Conservation (phyloP, 2,113 vertebrate species). For the Semnornis frantzii region DNA sequence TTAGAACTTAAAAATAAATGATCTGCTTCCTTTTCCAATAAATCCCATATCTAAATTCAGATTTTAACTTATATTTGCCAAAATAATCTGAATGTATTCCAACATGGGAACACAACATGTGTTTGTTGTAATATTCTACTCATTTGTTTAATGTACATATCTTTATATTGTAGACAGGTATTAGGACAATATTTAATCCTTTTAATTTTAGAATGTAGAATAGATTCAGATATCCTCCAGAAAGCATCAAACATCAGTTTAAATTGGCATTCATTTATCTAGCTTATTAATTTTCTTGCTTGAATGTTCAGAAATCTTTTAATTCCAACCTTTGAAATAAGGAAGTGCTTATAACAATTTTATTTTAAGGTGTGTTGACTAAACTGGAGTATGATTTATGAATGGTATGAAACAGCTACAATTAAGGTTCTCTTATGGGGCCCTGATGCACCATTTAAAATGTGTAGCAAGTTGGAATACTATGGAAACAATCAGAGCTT, state of each 20-base stretch:
- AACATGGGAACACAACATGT: rapidly evolving
- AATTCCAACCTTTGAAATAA: background rate
- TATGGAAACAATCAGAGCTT: background rate
- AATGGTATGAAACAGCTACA: background rate
- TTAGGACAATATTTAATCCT: background rate
- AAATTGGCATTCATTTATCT: background rate
- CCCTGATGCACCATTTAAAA: background rate
- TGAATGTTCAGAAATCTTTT: background rate
- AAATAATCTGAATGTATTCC: background rate
- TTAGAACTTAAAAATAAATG: background rate
- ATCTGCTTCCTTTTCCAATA: background rate
- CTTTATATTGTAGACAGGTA: background rate
- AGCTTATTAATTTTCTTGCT: background rate
- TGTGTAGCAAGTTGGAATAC: background rate
- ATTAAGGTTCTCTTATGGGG: background rate
- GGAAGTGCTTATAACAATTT: background rate
- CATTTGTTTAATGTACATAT: background rate
- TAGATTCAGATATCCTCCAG: background rate
- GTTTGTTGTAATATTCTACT: background rate
- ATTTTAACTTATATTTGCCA: background rate
- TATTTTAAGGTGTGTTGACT: background rate
- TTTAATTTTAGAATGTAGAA: background rate
- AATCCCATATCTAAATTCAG: background rate
- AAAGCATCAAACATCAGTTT: background rate
- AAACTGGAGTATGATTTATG: background rate